These are phyloP conservation scores for Ferdinandea cuprea DNA, from an alignment of 2,888 invertebrate genomes.

Conservation along the genomic window DNA sequence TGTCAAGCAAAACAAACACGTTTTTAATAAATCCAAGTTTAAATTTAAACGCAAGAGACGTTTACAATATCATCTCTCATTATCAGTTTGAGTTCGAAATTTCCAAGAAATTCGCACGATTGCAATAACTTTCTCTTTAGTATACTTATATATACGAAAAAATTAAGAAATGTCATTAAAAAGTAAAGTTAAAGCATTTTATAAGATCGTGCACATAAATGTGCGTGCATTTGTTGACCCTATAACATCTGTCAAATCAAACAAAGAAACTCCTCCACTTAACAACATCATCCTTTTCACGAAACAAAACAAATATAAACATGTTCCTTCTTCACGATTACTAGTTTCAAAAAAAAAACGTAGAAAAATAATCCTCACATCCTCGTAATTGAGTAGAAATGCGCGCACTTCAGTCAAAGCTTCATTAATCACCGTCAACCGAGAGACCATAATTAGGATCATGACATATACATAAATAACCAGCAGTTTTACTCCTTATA, in stretches of 20 bases:
- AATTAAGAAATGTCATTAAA: too few species aligned
- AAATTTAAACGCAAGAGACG: too few species aligned
- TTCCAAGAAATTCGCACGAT: too few species aligned
- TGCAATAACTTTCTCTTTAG: too few species aligned
- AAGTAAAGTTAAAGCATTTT: too few species aligned
- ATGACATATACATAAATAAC: constrained; percentile 61
- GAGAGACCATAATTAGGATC: constrained; percentile 63
- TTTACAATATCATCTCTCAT: too few species aligned
- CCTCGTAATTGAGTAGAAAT: constrained; percentile 64
- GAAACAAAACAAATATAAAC: constrained; percentile 31
- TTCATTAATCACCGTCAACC: constrained; percentile 67
- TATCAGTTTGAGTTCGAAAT: too few species aligned
- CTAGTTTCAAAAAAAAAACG: background rate
- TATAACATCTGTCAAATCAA: background rate
- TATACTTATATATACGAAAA: too few species aligned
- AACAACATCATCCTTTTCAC: constrained; percentile 29
- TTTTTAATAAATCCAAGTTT: too few species aligned
- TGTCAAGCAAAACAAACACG: too few species aligned
- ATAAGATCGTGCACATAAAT: too few species aligned
- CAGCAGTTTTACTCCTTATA: constrained; percentile 55
- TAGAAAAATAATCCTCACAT: constrained; percentile 12
- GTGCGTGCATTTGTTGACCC: too few species aligned
- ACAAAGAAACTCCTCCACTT: constrained; percentile 15
- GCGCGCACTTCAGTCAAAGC: constrained; percentile 63
- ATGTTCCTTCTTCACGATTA: constrained; percentile 24